phyloP scores from a whole-genome alignment of 2,113 vertebrate genomes.

The Rhizomys pruinosus region DNA sequence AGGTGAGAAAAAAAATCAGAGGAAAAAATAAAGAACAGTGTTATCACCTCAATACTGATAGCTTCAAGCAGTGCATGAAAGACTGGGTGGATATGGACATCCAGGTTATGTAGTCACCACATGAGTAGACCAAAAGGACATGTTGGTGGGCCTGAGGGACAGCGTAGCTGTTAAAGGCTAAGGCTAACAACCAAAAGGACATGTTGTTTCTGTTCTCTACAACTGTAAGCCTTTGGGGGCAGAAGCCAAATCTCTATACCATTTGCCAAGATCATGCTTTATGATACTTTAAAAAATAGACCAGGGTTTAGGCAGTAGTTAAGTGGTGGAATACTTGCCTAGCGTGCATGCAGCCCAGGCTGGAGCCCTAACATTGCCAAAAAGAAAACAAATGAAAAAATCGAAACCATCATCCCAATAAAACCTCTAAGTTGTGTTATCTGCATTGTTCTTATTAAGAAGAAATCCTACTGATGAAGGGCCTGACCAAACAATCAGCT shows the following conservation, averaged over 20 bases:
- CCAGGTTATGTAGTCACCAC: neutral
- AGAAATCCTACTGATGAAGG: neutral
- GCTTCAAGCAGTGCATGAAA: neutral
- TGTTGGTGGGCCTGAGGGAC: too few species aligned
- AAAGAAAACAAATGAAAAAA: neutral
- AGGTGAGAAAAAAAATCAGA: neutral
- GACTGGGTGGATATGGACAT: neutral
- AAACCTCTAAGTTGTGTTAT: constrained; percentile 4
- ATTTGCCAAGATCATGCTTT: neutral
- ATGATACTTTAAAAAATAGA: neutral
- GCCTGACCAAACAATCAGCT: neutral
- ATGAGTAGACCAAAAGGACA: neutral
- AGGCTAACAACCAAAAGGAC: neutral
- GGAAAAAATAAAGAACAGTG: neutral
- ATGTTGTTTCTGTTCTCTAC: neutral
- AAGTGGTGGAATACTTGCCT: neutral
- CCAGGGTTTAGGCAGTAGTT: neutral
- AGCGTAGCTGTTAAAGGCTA: too few species aligned
- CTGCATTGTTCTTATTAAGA: neutral
- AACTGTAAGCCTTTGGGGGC: neutral
- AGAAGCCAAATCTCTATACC: neutral
- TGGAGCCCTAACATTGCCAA: neutral
- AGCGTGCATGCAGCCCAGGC: neutral
- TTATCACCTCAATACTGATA: neutral
- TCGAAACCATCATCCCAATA: neutral